A percentile compares a stretch with the other conserved stretches of the same genome.
These are phyloP conservation scores for Panurus biarmicus DNA, from an alignment of 2,113 vertebrate species.

Conservation along the genomic window DNA sequence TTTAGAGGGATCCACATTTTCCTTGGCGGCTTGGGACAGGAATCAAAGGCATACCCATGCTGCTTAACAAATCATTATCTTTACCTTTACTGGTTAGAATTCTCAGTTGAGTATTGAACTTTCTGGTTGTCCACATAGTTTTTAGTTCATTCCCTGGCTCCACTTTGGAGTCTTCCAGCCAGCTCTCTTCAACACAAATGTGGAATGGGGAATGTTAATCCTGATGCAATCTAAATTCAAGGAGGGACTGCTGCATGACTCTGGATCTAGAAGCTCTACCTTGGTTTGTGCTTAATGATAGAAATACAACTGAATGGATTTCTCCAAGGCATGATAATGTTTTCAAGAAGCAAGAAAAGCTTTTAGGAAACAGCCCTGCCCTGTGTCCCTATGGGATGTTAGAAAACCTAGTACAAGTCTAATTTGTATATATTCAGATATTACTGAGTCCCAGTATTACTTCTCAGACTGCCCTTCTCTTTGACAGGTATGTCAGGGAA, in stretches of 20 bases:
- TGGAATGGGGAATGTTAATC: background rate
- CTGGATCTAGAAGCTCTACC: background rate
- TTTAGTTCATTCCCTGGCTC: background rate
- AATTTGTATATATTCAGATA: background rate
- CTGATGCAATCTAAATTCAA: background rate
- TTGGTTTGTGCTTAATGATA: background rate
- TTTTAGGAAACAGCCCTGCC: background rate
- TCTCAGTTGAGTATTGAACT: background rate
- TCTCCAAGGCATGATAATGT: background rate
- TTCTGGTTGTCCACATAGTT: background rate
- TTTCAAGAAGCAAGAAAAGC: background rate
- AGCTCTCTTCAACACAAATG: background rate
- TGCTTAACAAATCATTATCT: background rate
- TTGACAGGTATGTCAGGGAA: background rate
- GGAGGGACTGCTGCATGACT: background rate
- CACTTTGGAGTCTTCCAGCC: background rate
- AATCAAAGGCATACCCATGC: background rate
- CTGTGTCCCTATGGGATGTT: background rate
- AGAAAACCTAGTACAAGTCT: background rate
- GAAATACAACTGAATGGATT: background rate
- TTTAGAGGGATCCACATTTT: background rate
- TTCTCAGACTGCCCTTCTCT: background rate
- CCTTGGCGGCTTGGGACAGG: background rate
- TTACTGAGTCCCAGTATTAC: fast-evolving
- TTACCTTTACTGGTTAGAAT: background rate